Evolutionary conservation across 2,888 invertebrate genomes (phyloP), one percentile per base, ranked within the genome.

Genomic region (Ctenicera cuprea): DNA sequence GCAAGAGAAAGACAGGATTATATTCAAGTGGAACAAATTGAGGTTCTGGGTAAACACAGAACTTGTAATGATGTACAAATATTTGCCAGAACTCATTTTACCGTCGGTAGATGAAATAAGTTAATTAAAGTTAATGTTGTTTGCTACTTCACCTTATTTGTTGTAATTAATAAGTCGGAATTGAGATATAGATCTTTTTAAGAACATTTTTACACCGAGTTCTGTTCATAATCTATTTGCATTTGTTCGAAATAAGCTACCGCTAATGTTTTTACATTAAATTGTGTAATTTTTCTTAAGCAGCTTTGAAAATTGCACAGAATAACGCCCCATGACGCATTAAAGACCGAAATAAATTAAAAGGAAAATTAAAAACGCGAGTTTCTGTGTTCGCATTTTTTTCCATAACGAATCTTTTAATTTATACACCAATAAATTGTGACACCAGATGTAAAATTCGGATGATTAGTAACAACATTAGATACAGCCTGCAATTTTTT

Each of bases 41-140:
- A 68, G 74, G 74, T 72, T 62, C 62, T 66, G 48, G 66, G 72
- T 74, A 72, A 76, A 76, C 72, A 65, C 41, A 67, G 66, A 76
- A 71, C 45, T 76, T 74, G 71, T 76, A 76, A 76, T 76, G 76
- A 72, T 76, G 74, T 76, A 72, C 76, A 76, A 76, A 76, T 76
- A 76, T 76, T 76, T 76, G 72, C 61, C 68, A 57, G 62, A 72
- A 74, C 71, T 74, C 69, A 71, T 74, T 71, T 71, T 68, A 66
- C 68, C 74, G 57, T 50, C 52, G 57, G 64, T 66, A 74, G 62
- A 76, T 74, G 74, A 74, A 76, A 76, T 76, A 76, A 76, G 76
- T 76, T 76, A 76, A 76, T 76, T 76, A 76, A 74, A 76, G 65
- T 76, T 74, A 76, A 74, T 74, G 74, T 57, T 72, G 65, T 75